Base-by-base conservation (phyloP, 2,797 vertebrate genomes). In the Melopsittacus undulatus region DNA sequence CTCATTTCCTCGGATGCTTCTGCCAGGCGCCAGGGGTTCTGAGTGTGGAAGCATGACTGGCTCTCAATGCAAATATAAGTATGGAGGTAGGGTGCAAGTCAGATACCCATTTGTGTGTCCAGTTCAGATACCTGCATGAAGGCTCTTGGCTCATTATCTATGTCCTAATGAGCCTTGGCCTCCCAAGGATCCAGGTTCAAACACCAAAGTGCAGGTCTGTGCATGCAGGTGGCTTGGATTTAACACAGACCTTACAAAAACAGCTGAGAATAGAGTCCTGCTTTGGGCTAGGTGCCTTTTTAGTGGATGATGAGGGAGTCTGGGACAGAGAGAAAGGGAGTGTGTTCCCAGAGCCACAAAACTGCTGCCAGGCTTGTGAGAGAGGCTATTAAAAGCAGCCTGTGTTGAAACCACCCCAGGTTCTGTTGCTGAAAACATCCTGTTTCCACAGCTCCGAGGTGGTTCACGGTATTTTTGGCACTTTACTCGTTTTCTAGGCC, bases 101-200 rank as follows among this genome's bases (percentile, higher is more conserved):
- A 24, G 74, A 36, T 16, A 5, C 36, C 66, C 59, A 21, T 6
- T 42, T 2, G 0, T 10, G 4, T 1, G 30, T 18, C 12, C 0
- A 0, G n/a, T 27, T 46, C 34, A 11, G 42, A 34, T 38, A 52
- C 29, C 23, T 9, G 5, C 32, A 7, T 1, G 1, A 18, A 24
- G 21, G 23, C 2, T 1, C 21, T 18, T 30, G 49, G 52, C 59
- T 70, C 45, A 3, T 64, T 64, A 81, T 29, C 56, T 2, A 0
- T 1, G 0, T 46, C 34, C 72, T 77, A 83, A 92, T 1, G 23
- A 83, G 61, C 54, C 42, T 10, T 32, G 78, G 23, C 13, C 36
- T 49, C 68, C 21, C 2, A 0, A 8, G 38, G n/a, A 32, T 40
- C 5, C 0, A 22, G 38, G 36, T 56, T 64, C 43, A 14, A 32